These are phyloP conservation scores for Zaprionus taronus DNA, from an alignment of 1,140 invertebrate genomes.

Conservation along the genomic window DNA sequence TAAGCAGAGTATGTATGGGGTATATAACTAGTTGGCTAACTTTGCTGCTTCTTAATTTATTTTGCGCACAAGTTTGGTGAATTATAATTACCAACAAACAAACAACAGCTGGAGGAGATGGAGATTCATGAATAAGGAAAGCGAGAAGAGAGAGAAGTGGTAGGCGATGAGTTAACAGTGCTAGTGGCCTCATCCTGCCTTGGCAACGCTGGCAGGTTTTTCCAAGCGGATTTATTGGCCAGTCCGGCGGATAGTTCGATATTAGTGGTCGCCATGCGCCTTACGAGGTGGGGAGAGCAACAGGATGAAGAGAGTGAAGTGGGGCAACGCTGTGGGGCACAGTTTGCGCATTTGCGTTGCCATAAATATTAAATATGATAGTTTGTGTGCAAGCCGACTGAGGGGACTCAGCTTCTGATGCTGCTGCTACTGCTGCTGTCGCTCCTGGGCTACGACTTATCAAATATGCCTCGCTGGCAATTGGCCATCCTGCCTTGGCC, in stretches of 20 bases:
- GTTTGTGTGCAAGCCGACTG: constrained; percentile 56
- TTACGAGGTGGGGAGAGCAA: neutral
- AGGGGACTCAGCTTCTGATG: constrained; percentile 18
- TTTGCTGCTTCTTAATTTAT: constrained; percentile 83
- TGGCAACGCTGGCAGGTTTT: constrained; percentile 41
- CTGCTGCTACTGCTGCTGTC: constrained; percentile 11
- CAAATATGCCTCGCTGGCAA: constrained; percentile 80
- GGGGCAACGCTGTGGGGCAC: constrained; percentile 15
- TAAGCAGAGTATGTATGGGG: neutral
- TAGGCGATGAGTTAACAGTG: no score
- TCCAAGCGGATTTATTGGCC: constrained; percentile 73
- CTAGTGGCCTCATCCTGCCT: neutral
- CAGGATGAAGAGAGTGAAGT: neutral
- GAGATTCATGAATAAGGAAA: neutral
- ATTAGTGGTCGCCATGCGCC: constrained; percentile 60
- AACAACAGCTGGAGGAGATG: constrained; percentile 38
- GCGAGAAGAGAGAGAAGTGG: neutral
- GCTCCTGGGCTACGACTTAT: constrained; percentile 60
- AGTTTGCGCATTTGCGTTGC: constrained; percentile 54
- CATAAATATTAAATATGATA: constrained; percentile 84
- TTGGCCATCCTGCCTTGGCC: constrained; percentile 81
- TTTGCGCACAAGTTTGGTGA: constrained; percentile 72
- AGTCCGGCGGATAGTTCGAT: constrained; percentile 63
- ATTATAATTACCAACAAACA: constrained; percentile 72
- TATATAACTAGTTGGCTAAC: constrained; percentile 45